Evolutionary conservation across 1,140 invertebrate genomes (phyloP), one percentile per base, ranked within the genome.

Genomic region (Euglossa dilemma): DNA sequence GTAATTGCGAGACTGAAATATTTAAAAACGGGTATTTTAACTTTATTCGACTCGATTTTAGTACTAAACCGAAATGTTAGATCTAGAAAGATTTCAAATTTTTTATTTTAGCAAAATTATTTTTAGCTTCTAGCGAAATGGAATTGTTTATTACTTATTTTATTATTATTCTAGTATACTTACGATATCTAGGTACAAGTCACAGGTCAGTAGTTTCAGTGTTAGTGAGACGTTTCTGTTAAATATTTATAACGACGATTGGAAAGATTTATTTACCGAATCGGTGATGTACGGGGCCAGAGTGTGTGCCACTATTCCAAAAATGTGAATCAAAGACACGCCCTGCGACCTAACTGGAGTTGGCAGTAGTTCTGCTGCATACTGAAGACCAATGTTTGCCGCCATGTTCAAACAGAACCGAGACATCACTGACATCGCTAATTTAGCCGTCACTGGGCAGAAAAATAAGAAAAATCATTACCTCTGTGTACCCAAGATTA

Each of bases 231-330:
- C 12, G 12, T 14, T 50, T 50, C 12, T 14, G 14, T 50, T 50
- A 50, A 56, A 5, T 0, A 18, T 20, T 9, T 23, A 2, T 23
- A 82, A 43, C 63, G 74, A 36, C 43, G 61, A 63, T 28, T 69
- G n/a, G 28, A 1, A 4, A 52, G 3, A 23, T 52, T 77, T 28
- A 92, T 94, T 95, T 95, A 97, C 97, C 92, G 97, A 92, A 90
- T 96, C 96, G 8, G 97, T 95, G 59, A 98, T 94, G 89, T 97
- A 97, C 0, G 97, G 97, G 0, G 96, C 96, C 16, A 97, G 76
- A 20, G 96, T 96, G 70, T 95, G 95, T 4, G 95, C 95, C 1
- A 95, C 90, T 85, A 95, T 96, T 23, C 96, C 96, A 89, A 96
- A 95, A 75, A 96, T 95, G 85, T 96, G 95, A 81, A 96, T 95